phyloP scores from a whole-genome alignment of 2,797 vertebrate species.

The Mallotus villosus region DNA sequence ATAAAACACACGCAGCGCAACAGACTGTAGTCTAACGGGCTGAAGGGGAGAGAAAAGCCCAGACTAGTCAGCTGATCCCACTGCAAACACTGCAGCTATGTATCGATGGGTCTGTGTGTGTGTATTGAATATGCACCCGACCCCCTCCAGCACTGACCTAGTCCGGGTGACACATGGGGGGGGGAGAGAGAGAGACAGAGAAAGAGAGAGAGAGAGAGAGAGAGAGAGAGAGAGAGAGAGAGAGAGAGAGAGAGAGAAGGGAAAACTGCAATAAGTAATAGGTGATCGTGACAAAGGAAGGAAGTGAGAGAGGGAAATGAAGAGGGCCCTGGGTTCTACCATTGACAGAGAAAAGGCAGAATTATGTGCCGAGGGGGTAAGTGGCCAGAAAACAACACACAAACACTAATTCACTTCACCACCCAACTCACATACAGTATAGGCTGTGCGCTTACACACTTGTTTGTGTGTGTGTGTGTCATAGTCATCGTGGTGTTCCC shows the following conservation, averaged over 20 bases:
- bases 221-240: too few species aligned
- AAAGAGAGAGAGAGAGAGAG: too few species aligned
- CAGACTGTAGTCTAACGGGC: too few species aligned
- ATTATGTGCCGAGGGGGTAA: too few species aligned
- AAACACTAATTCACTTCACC: too few species aligned
- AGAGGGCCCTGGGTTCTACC: too few species aligned
- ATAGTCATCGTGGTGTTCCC: too few species aligned
- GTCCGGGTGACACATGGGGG: constrained; percentile 15
- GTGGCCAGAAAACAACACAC: too few species aligned
- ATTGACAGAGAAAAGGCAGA: too few species aligned
- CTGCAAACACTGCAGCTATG: constrained; percentile 4
- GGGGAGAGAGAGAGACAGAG: not conserved
- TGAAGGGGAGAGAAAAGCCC: not conserved
- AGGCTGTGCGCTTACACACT: too few species aligned
- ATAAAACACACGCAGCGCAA: not conserved
- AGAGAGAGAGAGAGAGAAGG: not conserved
- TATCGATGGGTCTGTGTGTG: constrained; percentile 29
- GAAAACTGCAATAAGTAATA: not conserved
- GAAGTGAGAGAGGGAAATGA: not conserved
- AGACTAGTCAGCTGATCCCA: not conserved
- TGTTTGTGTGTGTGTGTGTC: too few species aligned
- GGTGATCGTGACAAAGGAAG: not conserved
- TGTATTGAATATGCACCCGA: constrained; percentile 21
- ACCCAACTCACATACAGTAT: too few species aligned
- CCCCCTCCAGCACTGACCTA: constrained; percentile 49